Base-by-base conservation (phyloP, 2,888 invertebrate genomes). In the Hedychridium roseum region DNA sequence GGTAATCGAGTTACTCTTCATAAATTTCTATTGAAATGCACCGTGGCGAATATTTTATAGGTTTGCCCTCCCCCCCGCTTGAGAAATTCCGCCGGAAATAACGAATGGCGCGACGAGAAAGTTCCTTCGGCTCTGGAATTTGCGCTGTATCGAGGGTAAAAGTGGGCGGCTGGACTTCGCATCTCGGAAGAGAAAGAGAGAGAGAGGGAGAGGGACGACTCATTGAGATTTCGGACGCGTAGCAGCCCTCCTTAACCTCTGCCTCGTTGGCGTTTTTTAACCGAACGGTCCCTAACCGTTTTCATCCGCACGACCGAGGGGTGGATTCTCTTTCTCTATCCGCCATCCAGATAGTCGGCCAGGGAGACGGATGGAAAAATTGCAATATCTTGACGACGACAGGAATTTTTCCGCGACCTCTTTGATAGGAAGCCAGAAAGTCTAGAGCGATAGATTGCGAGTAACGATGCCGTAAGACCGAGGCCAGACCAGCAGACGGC, bases 191-290 rank as follows among this genome's bases (percentile, higher is more conserved):
- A n/a, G n/a, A n/a, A n/a, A n/a, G n/a, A n/a, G n/a, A n/a, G n/a
- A n/a, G n/a, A n/a, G n/a, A n/a, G n/a, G n/a, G n/a, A n/a, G n/a
- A 50, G 39, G 48, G 43, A 50, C 53, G 54, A 42, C 68, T 70
- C 64, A 70, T 75, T 75, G 68, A 68, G 66, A 73, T 76, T 77
- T 73, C 69, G 64, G 57, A 56, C 74, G 73, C 70, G 71, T 70
- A 60, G 62, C 50, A 54, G 38, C 46, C 64, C 65, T 68, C 60
- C 71, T 70, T 70, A 73, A 71, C 68, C 73, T 72, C 64, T 73
- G 76, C 74, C 64, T 70, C 73, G 74, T 76, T 54, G 67, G 74
- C 74, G 71, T 74, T 75, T 77, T 73, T 76, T 71, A 74, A 74
- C 70, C 60, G 68, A 54, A 53, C n/a, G n/a, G n/a, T n/a, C n/a